phyloP scores from a whole-genome alignment of 2,888 invertebrate genomes.

The Geophilus truncorum region DNA sequence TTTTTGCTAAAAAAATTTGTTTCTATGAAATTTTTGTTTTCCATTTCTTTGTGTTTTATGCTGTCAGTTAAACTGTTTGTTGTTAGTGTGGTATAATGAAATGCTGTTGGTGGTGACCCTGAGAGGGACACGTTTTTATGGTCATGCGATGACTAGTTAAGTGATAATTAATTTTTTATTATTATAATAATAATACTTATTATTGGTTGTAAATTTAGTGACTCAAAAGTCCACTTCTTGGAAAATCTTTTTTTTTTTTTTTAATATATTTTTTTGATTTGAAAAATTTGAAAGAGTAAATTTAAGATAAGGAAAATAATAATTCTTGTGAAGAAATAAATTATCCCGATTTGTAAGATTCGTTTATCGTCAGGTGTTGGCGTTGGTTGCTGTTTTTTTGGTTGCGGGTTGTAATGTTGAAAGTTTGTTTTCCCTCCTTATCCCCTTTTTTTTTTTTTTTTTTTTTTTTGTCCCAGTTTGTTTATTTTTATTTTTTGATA shows the following conservation, averaged over 20 bases:
- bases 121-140: neutral
- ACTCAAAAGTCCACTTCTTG: neutral
- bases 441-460: neutral
- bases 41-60: neutral
- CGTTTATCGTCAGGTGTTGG: neutral
- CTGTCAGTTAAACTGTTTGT: slow-evolving; percentile 20
- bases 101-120: neutral
- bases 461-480: neutral
- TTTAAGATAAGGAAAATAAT: neutral
- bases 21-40: too few relatives aligned
- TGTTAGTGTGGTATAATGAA: slow-evolving; percentile 1
- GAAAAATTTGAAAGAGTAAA: neutral
- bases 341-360: neutral
- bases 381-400: slow-evolving; percentile 22
- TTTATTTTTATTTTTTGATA: neutral
- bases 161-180: slow-evolving; percentile 2
- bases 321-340: slow-evolving; percentile 9
- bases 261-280: neutral
- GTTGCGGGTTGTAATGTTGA: slow-evolving; percentile 13
- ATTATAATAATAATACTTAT: neutral
- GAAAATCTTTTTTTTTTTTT: neutral
- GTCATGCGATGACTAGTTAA: slow-evolving; percentile 15
- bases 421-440: neutral
- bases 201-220: slow-evolving; percentile 10
- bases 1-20: neutral